Conservation (phyloP, 2,797 vertebrate genomes). For the Morus bassanus region DNA sequence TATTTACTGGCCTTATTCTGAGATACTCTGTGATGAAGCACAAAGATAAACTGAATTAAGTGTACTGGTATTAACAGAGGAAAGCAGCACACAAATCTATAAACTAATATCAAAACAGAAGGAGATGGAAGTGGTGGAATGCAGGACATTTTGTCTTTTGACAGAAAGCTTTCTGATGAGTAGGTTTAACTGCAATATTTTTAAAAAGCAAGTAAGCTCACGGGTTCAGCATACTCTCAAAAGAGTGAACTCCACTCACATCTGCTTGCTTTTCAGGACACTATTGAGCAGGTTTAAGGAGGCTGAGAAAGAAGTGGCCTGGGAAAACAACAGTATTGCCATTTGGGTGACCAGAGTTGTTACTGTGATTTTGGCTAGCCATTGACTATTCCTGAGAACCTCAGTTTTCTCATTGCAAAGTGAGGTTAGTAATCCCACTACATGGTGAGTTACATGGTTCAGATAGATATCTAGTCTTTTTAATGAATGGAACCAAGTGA, state of each 20-base stretch:
- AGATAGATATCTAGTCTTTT: background rate
- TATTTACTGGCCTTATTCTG: background rate
- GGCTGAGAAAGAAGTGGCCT: background rate
- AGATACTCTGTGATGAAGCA: background rate
- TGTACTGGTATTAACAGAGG: background rate
- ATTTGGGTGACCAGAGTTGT: background rate
- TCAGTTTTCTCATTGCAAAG: background rate
- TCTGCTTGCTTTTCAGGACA: background rate
- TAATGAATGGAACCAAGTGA: background rate
- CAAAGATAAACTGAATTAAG: background rate
- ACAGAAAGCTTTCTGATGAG: background rate
- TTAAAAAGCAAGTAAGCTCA: background rate
- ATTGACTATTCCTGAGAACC: background rate
- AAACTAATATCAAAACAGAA: background rate
- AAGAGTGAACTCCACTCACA: background rate
- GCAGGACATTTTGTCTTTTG: background rate
- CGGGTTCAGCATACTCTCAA: background rate
- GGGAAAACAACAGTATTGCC: background rate
- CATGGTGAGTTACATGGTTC: background rate
- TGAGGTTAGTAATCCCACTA: background rate
- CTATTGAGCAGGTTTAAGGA: background rate
- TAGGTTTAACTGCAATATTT: background rate
- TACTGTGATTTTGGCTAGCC: background rate
- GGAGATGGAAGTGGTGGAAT: background rate
- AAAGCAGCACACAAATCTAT: background rate